Base-by-base conservation (phyloP, 2,888 invertebrate species). In the Aquatica leii region DNA sequence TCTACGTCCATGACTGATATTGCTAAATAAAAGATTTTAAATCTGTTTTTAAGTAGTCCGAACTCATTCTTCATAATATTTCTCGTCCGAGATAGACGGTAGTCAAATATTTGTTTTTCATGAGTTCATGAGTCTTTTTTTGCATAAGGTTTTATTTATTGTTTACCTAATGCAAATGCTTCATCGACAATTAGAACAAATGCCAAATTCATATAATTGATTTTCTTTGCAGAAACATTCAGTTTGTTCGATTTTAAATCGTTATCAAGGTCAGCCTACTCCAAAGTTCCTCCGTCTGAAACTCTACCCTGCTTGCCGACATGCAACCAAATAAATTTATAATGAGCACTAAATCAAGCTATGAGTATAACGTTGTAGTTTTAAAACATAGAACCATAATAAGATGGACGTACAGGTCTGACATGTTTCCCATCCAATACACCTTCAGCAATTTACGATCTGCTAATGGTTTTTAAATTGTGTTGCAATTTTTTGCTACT, bases 361-460 rank as follows among this genome's bases (percentile, higher is more conserved):
- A 71, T 63, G 24, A 67, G 57, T 11, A 69, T 54, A 11, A 68
- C 52, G 51, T 65, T 69, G 57, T 76, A 77, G 59, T 76, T 77
- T 53, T 71, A 72, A 68, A 66, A 76, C 21, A 71, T 62, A 4
- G 69, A 60, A 31, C 72, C 74, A 18, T 70, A 70, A 57, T 69
- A 63, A 14, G 63, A 51, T 5, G 67, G 68, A 53, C 70, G 67
- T 50, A 31, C 31, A 31, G 9, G 4, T 31, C 31, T 31, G 31
- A 31, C n/a, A n/a, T n/a, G n/a, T n/a, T n/a, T n/a, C n/a, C n/a
- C n/a, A n/a, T n/a, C n/a, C n/a, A n/a, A n/a, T 31, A 9, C 31
- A 71, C 31, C 31, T 31, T 31, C 31, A 31, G n/a, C 31, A 31
- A 31, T 31, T 31, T 31, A 31, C 31, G 31, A 31, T 6, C 31